Percentiles rank a stretch among this genome's conserved stretches.
Conservation (phyloP, 1,140 invertebrate genomes). For the Panonychus citri region DNA sequence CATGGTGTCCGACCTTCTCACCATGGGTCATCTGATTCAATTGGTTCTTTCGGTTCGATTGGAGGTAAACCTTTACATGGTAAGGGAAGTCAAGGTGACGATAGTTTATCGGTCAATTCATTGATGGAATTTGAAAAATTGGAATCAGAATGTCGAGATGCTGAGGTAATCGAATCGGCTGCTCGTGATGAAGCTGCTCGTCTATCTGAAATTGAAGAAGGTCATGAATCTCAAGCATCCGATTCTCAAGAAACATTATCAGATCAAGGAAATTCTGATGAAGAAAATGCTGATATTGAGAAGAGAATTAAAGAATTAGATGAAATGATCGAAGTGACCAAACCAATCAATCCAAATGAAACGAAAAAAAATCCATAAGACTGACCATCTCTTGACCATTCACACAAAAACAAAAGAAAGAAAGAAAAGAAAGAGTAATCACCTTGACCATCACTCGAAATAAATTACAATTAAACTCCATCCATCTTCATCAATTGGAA, state of each 20-base stretch:
- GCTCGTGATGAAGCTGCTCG: conserved; percentile 57
- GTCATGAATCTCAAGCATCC: conserved; percentile 35
- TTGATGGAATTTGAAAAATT: conserved; percentile 79
- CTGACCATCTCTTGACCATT: no score
- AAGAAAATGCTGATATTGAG: conserved; percentile 36
- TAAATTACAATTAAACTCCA: no score
- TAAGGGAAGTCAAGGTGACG: conserved; percentile 51
- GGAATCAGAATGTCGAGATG: conserved; percentile 58
- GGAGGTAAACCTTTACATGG: conserved; percentile 12
- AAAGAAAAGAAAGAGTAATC: no score
- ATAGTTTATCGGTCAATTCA: conserved; percentile 69
- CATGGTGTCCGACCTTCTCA: conserved; percentile 7
- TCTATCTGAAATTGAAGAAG: conserved; percentile 43
- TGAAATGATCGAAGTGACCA: conserved; percentile 41
- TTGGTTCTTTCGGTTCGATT: conserved; percentile 1
- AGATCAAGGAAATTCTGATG: conserved; percentile 16
- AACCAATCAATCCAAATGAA: conserved; percentile 36
- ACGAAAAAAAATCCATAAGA: no score
- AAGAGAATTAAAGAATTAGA: conserved; percentile 45
- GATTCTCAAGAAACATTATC: conserved; percentile 42
- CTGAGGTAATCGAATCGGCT: conserved; percentile 47
- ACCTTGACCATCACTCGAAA: no score
- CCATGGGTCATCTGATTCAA: conserved; percentile 13
- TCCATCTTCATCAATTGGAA: no score
- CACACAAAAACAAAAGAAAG: no score